Evolutionary conservation across 2,888 invertebrate genomes (phyloP), one percentile per base, ranked within the genome.

Genomic region (Oligia strigilis): DNA sequence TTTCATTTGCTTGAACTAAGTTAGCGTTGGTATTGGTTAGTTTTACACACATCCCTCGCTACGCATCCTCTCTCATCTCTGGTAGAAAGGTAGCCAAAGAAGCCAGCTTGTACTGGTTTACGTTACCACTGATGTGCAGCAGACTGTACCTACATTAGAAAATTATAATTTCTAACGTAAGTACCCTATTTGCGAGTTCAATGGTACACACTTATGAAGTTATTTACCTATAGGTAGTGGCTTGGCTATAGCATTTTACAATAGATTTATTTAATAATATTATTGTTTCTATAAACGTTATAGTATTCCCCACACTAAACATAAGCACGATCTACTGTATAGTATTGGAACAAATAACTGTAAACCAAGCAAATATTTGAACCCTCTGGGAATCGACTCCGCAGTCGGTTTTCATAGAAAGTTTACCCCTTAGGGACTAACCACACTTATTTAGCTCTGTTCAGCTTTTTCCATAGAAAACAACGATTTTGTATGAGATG

Each of bases 291-390:
- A 13, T 29, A 58, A 65, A 40, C 40, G 40, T 40, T 65, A 40
- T 80, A 43, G 36, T 64, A 23, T 55, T 52, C 14, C 36, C 11
- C n/a, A 62, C n/a, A 43, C 17, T 29, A 58, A 80, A 76, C 58
- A 62, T 75, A 75, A 80, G 62, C 69, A 77, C 58, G 11, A 69
- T 82, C 29, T 58, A 19, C 14, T 40, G 17, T 82, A 69, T 65
- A 82, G 40, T 36, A 29, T 43, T 49, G 69, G 62, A 58, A 70
- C 77, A 82, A 82, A 76, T 82, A 81, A 8, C 29, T 13, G 29
- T 19, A 58, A 4, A 76, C 40, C 49, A 65, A 70, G 49, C 14
- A 58, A 52, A 77, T 60, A 70, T 81, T 70, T 43, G 14, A 70
- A 70, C 40, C 19, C 36, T 60, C 9, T n/a, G 64, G 83, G 58